Base-by-base conservation (phyloP, 2,113 vertebrate genomes). In the Microcebus tavaratra region DNA sequence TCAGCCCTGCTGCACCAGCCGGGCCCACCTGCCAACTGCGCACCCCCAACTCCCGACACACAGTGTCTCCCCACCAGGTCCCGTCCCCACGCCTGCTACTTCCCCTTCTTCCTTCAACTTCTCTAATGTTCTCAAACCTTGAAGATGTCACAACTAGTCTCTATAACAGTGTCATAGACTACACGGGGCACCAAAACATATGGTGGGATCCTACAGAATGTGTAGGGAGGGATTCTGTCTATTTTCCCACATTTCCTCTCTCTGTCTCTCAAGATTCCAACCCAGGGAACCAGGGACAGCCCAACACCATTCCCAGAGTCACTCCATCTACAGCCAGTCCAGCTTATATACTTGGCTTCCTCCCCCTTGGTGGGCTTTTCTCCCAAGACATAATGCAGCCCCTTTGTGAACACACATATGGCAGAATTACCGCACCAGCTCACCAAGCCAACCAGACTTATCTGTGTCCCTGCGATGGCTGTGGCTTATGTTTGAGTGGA, bases 401-500 rank as follows among this genome's bases (percentile, higher is more conserved):
- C 23, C 36, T 82, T 29, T 63, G 34, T 23, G 84, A 86, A 57
- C 17, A 53, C 6, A 53, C 2, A 4, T n/a, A 23, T 42, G 48
- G 50, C 36, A 88, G 57, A 10, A 67, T 67, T 39, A 25, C 48
- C 7, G 34, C 23, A 36, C 21, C 34, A 39, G 48, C 39, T 61
- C 10, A 11, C 25, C 13, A 12, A 11, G 3, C 1, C 9, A 0
- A 15, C 48, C 23, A 6, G 13, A 42, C 12, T 55, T 23, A 13
- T 17, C 55, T 83, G 3, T 34, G 57, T 57, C 21, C 31, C 53
- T 53, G 4, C 31, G n/a, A 65, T 45, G 50, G 48, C 12, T 53
- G 12, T 29, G 36, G 39, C 45, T 59, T 91, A 67, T 39, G 36
- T 31, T 82, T 42, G 88, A 76, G 63, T n/a, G 48, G 50, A 91